phyloP scores from a whole-genome alignment of 2,888 invertebrate genomes.

The Thyatira batis region DNA sequence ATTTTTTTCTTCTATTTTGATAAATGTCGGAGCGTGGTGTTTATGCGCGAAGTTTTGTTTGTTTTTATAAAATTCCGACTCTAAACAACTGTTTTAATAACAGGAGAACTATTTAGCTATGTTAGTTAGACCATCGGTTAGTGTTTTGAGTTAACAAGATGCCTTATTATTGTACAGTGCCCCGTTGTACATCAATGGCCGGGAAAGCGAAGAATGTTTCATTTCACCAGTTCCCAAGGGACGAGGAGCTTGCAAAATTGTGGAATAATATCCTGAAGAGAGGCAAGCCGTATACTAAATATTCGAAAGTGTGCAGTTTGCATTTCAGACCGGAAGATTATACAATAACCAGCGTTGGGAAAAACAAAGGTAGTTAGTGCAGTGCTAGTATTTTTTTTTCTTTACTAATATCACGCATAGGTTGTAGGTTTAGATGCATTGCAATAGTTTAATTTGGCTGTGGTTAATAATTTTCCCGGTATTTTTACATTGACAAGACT shows the following conservation, averaged over 20 bases:
- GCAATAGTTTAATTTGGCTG: not conserved
- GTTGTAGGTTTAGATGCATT: slow-evolving; percentile 5
- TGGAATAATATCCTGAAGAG: slow-evolving; percentile 76
- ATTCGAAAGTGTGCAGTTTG: slow-evolving; percentile 78
- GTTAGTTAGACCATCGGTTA: slow-evolving; percentile 42
- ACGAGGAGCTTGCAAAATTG: slow-evolving; percentile 66
- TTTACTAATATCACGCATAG: not conserved
- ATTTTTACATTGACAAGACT: too few species aligned
- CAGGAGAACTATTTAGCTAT: slow-evolving; percentile 35
- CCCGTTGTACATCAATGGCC: slow-evolving; percentile 78
- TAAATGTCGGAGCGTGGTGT: slow-evolving; percentile 69
- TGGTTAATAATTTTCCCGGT: not conserved
- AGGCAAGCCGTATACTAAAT: slow-evolving; percentile 77
- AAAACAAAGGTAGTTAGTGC: slow-evolving; percentile 66
- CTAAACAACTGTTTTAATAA: slow-evolving; percentile 23
- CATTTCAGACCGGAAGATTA: slow-evolving; percentile 75
- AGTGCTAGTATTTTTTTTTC: slow-evolving; percentile 23
- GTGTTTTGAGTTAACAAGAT: slow-evolving; percentile 55
- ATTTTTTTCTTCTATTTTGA: slow-evolving; percentile 43
- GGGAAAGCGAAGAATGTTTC: slow-evolving; percentile 78
- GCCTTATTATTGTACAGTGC: slow-evolving; percentile 80
- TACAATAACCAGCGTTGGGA: slow-evolving; percentile 70
- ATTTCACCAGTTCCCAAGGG: slow-evolving; percentile 75
- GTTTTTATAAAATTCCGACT: slow-evolving; percentile 53
- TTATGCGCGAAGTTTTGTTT: slow-evolving; percentile 74